Evolutionary conservation across 1,140 invertebrate genomes (phyloP).

Genomic region (Stegodyphus dumicola): DNA sequence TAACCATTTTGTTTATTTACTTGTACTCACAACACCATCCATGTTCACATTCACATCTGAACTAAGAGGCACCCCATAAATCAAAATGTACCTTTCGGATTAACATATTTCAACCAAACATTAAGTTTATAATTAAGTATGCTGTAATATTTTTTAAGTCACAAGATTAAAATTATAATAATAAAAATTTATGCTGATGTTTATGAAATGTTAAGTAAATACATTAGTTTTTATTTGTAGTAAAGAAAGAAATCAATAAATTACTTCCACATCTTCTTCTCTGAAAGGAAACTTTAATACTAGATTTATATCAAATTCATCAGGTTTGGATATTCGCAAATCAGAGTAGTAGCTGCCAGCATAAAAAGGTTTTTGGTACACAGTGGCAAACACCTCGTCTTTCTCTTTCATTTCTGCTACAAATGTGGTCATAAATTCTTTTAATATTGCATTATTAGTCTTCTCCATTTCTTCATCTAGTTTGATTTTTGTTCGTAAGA

Average conservation of each 20-base stretch:
- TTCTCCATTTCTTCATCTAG: conserved; percentile 25
- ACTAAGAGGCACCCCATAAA: too few species aligned
- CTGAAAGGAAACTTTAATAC: conserved; percentile 45
- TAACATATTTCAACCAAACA: too few species aligned
- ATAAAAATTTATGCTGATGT: too few species aligned
- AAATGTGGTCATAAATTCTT: conserved; percentile 17
- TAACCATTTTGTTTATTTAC: too few species aligned
- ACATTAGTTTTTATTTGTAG: not conserved
- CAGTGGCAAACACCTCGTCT: conserved; percentile 14
- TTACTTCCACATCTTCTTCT: conserved; percentile 20
- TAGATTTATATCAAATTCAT: conserved; percentile 57
- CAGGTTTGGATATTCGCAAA: conserved; percentile 42
- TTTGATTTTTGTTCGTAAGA: conserved; percentile 27
- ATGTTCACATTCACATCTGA: too few species aligned
- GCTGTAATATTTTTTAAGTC: too few species aligned
- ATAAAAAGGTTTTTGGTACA: conserved; percentile 11
- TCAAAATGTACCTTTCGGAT: too few species aligned
- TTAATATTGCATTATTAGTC: conserved; percentile 37
- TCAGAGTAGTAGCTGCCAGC: conserved; percentile 54
- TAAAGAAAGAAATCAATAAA: not conserved
- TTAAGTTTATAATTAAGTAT: too few species aligned
- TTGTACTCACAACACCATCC: too few species aligned
- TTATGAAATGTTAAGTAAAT: not conserved
- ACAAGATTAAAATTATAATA: too few species aligned
- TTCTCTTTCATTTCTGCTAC: conserved; percentile 35